Evolutionary conservation across 2,888 invertebrate species (phyloP).

Genomic region (Agrotis clavis): DNA sequence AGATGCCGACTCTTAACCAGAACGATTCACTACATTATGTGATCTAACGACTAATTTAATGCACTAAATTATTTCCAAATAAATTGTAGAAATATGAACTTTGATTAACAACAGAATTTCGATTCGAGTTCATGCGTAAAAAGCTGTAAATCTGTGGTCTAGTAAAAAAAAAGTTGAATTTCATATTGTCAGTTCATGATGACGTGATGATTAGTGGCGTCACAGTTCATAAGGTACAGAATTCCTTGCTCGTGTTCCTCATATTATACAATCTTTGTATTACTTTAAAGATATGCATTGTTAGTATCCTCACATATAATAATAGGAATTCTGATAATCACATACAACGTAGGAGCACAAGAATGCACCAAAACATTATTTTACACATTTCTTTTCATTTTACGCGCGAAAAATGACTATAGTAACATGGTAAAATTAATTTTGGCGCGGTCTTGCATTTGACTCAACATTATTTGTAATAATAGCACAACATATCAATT

Average conservation of each 20-base stretch:
- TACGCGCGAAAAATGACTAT: slow-evolving; percentile 44
- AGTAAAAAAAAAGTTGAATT: slow-evolving; percentile 36
- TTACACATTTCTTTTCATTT: slow-evolving; percentile 44
- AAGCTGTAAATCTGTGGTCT: slow-evolving; percentile 49
- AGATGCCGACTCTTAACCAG: slow-evolving; percentile 66
- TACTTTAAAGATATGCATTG: slow-evolving; percentile 70
- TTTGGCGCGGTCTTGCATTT: slow-evolving; percentile 43
- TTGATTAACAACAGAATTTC: slow-evolving; percentile 62
- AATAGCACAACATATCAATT: slow-evolving; percentile 54
- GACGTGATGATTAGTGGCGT: slow-evolving; percentile 25
- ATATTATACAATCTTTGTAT: slow-evolving; percentile 68
- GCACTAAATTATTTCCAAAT: slow-evolving; percentile 42
- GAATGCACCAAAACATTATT: slow-evolving; percentile 41
- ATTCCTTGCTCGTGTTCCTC: slow-evolving; percentile 63
- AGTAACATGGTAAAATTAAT: slow-evolving; percentile 38
- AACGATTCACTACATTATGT: slow-evolving; percentile 48
- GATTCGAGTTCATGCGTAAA: slow-evolving; percentile 65
- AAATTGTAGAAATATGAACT: slow-evolving; percentile 57
- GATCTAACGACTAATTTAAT: slow-evolving; percentile 56
- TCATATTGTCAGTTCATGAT: slow-evolving; percentile 54
- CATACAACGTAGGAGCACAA: slow-evolving; percentile 28
- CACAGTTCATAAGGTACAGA: slow-evolving; percentile 44
- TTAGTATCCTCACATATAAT: slow-evolving; percentile 60
- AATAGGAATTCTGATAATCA: slow-evolving; percentile 63
- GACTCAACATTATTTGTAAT: slow-evolving; percentile 31